Evolutionary conservation across 37 sponge, comb jelly and placozoan genomes (phyloP), one percentile per base, ranked within the genome.

Genomic region (Amphimedon queenslandica): DNA sequence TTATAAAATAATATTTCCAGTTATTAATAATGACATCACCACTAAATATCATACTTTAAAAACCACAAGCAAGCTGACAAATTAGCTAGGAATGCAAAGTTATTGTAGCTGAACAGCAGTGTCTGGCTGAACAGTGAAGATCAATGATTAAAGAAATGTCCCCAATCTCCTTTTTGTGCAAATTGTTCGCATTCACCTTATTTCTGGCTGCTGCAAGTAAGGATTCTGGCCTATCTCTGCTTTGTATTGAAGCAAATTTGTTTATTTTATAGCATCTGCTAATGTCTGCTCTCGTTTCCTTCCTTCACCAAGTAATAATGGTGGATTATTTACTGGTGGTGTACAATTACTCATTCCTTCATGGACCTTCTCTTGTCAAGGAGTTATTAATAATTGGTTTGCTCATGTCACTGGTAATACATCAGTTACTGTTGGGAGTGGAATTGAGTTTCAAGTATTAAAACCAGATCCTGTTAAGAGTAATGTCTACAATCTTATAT

Each of bases 381-480:
- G 61, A 11, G 21, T 25, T 25, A n/a, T 60, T 11, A 25, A 6
- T 25, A 25, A 6, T 11, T 60, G 61, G 61, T 6, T 6, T 11
- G 61, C 61, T 60, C 61, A 25, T 60, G 61, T 60, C 27, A 11
- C 21, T 11, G 61, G 61, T n/a, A n/a, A 60, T n/a, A 60, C 61
- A 11, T 25, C 21, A 11, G 5, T n/a, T 11, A 6, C 61, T 60
- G 21, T 6, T 25, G 27, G 23, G 5, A 60, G 8, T 25, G 61
- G 23, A 25, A 60, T 60, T 25, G 61, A 60, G 61, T 60, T 60
- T 6, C 61, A 60, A 60, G 28, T 60, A 25, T 60, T 60, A n/a
- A 5, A 60, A n/a, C 61, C 61, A n/a, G 61, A 60, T n/a, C 28
- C 27, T 25, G 27, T 25, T 60, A n/a, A 60, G 5, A n/a, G 28